Conservation (phyloP, 2,113 vertebrate species). For the Tragulus kanchil region DNA sequence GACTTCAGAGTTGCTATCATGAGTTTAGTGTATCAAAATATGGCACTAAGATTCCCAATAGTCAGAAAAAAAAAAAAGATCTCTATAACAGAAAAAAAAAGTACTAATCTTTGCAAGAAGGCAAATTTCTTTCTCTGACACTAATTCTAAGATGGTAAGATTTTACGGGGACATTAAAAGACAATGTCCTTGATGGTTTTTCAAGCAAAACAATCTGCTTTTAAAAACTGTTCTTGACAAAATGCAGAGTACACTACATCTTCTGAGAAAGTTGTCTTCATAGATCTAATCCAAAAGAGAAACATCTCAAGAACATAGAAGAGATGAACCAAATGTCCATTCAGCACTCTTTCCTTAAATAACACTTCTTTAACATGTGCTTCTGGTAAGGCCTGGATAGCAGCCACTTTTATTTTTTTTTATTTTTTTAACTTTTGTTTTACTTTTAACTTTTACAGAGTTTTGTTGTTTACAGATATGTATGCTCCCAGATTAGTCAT, state of each 20-base stretch:
- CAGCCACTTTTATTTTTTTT: neutral
- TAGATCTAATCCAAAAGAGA: neutral
- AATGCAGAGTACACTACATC: neutral
- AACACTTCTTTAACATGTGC: slow-evolving; percentile 28
- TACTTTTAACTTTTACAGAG: no score
- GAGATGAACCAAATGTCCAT: neutral
- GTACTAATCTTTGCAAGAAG: neutral
- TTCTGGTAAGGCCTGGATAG: neutral
- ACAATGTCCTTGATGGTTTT: slow-evolving; percentile 45
- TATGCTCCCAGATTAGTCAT: no score
- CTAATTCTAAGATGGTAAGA: neutral
- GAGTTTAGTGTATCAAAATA: neutral
- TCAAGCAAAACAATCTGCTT: slow-evolving; percentile 13
- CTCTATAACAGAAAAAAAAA: neutral
- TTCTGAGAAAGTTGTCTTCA: slow-evolving; percentile 13
- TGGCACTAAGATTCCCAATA: neutral
- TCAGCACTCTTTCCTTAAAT: slow-evolving; percentile 11
- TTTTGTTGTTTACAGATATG: no score
- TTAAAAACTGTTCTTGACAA: neutral
- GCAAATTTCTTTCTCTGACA: neutral
- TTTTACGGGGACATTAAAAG: slow-evolving; percentile 8
- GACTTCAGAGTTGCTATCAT: neutral
- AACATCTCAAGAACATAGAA: slow-evolving; percentile 42
- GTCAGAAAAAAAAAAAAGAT: neutral
- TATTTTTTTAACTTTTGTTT: no score